Evolutionary conservation across 2,113 vertebrate genomes (phyloP).

Genomic region (Petroica traversi): DNA sequence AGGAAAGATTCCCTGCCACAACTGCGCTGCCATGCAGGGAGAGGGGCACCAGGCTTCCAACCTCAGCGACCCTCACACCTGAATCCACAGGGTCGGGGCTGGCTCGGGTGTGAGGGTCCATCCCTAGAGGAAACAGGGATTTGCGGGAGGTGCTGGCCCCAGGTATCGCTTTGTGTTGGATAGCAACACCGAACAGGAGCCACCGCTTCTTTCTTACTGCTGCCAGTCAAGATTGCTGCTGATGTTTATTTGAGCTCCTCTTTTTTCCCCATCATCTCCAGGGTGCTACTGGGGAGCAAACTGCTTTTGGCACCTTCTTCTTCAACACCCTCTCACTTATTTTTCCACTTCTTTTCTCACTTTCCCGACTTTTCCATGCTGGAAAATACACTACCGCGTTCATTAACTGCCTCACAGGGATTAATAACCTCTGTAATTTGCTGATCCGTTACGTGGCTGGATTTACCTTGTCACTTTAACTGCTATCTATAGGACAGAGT

Average conservation of each 20-base stretch:
- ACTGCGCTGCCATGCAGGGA: accelerated
- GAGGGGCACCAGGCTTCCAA: no score
- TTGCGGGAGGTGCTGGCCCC: neutral
- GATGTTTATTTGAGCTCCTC: neutral
- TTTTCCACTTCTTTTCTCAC: neutral
- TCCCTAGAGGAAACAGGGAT: neutral
- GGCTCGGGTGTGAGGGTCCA: accelerated
- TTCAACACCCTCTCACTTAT: neutral
- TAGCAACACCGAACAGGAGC: neutral
- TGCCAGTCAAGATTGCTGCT: neutral
- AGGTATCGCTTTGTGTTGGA: neutral
- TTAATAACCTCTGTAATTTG: neutral
- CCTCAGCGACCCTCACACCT: accelerated
- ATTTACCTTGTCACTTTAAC: neutral
- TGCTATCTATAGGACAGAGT: neutral
- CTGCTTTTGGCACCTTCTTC: neutral
- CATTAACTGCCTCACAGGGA: neutral
- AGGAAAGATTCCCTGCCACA: neutral
- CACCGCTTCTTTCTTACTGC: neutral
- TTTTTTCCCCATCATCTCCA: neutral
- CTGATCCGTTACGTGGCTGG: neutral
- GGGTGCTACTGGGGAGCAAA: neutral
- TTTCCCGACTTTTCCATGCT: neutral
- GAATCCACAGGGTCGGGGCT: accelerated
- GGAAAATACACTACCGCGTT: neutral